Evolutionary conservation across 1,140 invertebrate genomes (phyloP).

Genomic region (Apis florea): DNA sequence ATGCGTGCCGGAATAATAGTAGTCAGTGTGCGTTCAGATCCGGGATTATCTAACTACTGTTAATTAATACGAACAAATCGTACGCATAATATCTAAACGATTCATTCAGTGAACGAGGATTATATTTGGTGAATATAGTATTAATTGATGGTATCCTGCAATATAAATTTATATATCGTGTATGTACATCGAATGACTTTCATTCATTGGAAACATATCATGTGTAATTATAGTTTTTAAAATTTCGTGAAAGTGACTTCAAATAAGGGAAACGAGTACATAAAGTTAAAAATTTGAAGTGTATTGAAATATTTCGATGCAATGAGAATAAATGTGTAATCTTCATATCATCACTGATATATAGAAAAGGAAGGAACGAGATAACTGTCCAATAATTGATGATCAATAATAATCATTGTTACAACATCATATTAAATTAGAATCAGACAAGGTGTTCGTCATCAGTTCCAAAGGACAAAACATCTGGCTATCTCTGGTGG

Average conservation of each 20-base stretch:
- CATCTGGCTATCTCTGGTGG: conserved; percentile 44
- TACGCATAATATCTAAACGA: conserved; percentile 8
- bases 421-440: conserved; percentile 5
- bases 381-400: background rate
- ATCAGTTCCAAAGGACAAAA: conserved; percentile 51
- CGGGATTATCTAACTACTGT: conserved; percentile 37
- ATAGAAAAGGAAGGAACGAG: background rate
- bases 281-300: too few relatives aligned
- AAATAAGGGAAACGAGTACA: background rate
- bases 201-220: background rate
- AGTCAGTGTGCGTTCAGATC: conserved; percentile 40
- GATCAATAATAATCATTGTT: conserved; percentile 46
- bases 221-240: conserved; percentile 19
- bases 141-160: background rate
- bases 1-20: conserved; percentile 63
- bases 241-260: conserved; percentile 14
- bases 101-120: background rate
- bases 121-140: background rate
- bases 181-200: background rate
- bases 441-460: conserved; percentile 42
- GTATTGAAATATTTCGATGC: too few relatives aligned
- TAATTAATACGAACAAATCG: conserved; percentile 12
- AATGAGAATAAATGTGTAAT: too few relatives aligned
- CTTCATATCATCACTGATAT: background rate
- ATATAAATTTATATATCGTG: background rate